phyloP scores from a whole-genome alignment of 2,113 vertebrate species.

The Epinephelus cyanopodus region DNA sequence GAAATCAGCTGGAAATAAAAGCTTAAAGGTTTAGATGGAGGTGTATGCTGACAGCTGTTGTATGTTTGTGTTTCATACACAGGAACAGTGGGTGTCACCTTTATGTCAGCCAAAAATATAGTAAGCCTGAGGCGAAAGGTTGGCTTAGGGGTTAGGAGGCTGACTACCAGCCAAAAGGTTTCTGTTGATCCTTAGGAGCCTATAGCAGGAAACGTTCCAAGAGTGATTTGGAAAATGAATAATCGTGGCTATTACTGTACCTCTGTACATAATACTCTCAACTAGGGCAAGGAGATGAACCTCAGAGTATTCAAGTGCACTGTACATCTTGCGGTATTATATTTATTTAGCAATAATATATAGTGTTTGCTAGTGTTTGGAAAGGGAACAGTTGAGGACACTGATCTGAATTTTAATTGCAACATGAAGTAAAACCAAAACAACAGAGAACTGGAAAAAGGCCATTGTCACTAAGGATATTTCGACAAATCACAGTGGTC shows the following conservation, averaged over 20 bases:
- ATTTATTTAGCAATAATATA: neutral
- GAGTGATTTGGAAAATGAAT: constrained; percentile 6
- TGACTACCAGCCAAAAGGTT: neutral
- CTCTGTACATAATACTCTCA: neutral
- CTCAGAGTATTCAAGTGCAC: neutral
- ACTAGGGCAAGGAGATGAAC: neutral
- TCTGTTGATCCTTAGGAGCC: neutral
- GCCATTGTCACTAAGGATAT: neutral
- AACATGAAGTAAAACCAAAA: neutral
- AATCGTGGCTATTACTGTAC: neutral
- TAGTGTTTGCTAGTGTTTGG: neutral
- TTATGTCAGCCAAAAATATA: neutral
- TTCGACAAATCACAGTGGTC: neutral
- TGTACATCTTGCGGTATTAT: neutral
- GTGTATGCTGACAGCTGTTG: neutral
- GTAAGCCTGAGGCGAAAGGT: neutral
- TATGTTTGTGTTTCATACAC: neutral
- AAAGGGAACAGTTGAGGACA: neutral
- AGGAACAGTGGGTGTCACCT: neutral
- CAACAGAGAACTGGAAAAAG: neutral
- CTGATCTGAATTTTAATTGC: too few relatives aligned
- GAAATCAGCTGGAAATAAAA: constrained; percentile 21
- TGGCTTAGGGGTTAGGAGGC: too few relatives aligned
- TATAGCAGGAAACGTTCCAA: constrained; percentile 1
- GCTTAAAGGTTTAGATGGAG: constrained; percentile 2